Base-by-base conservation (phyloP, 2,888 invertebrate genomes). In the Megaustenia siamemsis region DNA sequence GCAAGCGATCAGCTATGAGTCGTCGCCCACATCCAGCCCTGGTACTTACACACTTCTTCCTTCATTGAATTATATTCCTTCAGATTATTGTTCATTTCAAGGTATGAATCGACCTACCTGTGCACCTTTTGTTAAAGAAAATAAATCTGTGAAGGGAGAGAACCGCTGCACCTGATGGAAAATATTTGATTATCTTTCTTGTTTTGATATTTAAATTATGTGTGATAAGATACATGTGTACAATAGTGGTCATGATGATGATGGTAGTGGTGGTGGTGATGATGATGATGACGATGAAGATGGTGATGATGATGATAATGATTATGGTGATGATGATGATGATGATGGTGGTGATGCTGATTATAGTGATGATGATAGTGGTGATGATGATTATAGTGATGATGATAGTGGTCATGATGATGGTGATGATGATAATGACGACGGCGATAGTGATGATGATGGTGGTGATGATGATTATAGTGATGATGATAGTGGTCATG, bases 341-440 rank as follows among this genome's bases (percentile, higher is more conserved):
- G 28, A n/a, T 75, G 32, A n/a, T 75, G 32, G 49, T 75, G 32
- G 32, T n/a, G 32, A n/a, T 75, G 32, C n/a, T 71, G 40, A 10
- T 40, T 56, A 81, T 73, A 24, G 49, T 76, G 35, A 15, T 49
- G 53, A 28, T 49, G 32, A 21, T 53, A 21, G 8, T 77, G 38
- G 32, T 77, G 40, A 35, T 53, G 56, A n/a, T 38, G 2, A n/a
- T 49, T 1, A 28, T 49, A 4, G 28, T n/a, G 15, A 28, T 32
- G 15, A 24, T 49, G 15, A 21, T 49, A 5, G 49, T 75, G 15
- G n/a, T n/a, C n/a, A n/a, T n/a, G 15, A 15, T 45, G 75, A 45
- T 75, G 6, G n/a, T 75, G 45, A n/a, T 75, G 53, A 45, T 49
- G 75, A n/a, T 45, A 28, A 45, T 75, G 75, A n/a, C 8, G 49